Evolutionary conservation across 2,888 invertebrate genomes (phyloP), one percentile per base, ranked within the genome.

Genomic region (Nineta flava): DNA sequence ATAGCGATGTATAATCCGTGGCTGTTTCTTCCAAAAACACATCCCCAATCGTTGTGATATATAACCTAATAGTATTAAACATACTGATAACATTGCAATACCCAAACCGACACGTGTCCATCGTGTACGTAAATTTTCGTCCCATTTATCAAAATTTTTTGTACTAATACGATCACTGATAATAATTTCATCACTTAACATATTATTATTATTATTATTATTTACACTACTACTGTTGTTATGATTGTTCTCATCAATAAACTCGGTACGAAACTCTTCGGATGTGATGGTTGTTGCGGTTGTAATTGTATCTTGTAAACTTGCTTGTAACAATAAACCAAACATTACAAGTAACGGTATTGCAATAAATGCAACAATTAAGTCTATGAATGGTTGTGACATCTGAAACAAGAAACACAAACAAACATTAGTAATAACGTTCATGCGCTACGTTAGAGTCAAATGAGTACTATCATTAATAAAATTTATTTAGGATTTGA

Each of bases 1-100:
- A 17, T 35, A 34, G 10, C 38, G 19, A 35, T 35, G 34, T 40
- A 19, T 40, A 16, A 34, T 15, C 2, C 44, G 32, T 12, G 32
- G 65, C 61, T 46, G 66, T 12, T 67, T 67, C 6, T 65, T 61
- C 69, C 69, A 68, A 40, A 67, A 59, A 56, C 68, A 69, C 10
- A 68, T 64, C 41, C 69, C 69, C 62, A 69, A 64, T 47, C 69
- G 63, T 53, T 68, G 68, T 2, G 68, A 68, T 3, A 69, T 67
- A 60, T 69, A 69, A 51, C 67, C 67, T 49, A 68, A 69, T 49
- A 69, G 66, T 47, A 68, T 59, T 12, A 69, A 58, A 46, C 66
- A 66, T 16, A 69, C 62, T 12, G 66, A 54, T 13, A 69, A 57
- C 61, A 69, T 63, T 10, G 66, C 65, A 48, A 69, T 60, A 16